Base-by-base conservation (phyloP, 2,888 invertebrate genomes). In the Pachycephus smyrnensis region DNA sequence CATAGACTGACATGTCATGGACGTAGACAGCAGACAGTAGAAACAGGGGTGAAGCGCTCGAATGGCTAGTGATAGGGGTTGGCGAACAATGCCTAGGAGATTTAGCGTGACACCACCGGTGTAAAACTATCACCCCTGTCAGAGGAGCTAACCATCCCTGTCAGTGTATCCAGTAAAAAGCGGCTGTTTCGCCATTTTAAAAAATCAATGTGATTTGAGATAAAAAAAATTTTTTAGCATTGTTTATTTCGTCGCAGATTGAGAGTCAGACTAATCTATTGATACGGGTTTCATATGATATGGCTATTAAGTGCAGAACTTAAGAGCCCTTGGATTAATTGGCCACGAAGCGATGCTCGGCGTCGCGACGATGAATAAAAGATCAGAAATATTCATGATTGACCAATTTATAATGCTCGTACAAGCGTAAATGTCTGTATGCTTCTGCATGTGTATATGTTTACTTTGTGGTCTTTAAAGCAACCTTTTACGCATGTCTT, bases 41-140 rank as follows among this genome's bases (percentile, higher is more conserved):
- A 73, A 68, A 77, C 68, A 36, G 76, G 78, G 79, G 73, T 80
- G 82, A 81, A 81, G 80, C 81, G 83, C 81, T 83, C 81, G 83
- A 82, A 85, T 80, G 83, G 79, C 75, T 79, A 81, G 80, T 80
- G 73, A 80, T 79, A 76, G 84, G 87, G 88, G 87, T 84, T 84
- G 86, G 80, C 78, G 79, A 80, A 89, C 88, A 89, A 89, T 88
- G 88, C 88, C 77, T 80, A 81, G 84, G 86, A 89, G 89, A 89
- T 89, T 89, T 88, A 89, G 88, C 89, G 89, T 89, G 89, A 89
- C 88, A 84, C 87, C 84, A 82, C 86, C 85, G 86, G 84, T 87
- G 88, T 88, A 87, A 89, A 89, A 86, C 84, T 88, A 86, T 82
- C 75, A 76, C 78, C 79, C 78, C 80, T 77, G 80, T 81, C 80